These are phyloP conservation scores for Lepilemur septentrionalis DNA, from an alignment of 2,797 vertebrate species.

Conservation along the genomic window DNA sequence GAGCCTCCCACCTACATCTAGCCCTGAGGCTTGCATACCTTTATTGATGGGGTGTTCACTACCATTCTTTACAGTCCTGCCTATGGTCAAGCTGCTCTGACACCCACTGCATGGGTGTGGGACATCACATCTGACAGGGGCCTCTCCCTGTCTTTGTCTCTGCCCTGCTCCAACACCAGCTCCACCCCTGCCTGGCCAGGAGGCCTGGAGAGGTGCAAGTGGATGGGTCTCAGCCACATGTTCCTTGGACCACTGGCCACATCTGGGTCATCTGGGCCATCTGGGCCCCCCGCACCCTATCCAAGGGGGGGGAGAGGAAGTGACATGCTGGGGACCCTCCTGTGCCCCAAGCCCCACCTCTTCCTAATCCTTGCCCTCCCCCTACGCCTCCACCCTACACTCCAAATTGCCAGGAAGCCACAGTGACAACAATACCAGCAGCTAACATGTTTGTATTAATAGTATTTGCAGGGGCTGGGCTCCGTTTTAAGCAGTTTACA, in stretches of 20 bases:
- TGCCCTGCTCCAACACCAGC: too few species aligned
- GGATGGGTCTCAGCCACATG: fast-evolving
- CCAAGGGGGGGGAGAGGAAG: background rate
- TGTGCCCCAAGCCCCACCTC: too few species aligned
- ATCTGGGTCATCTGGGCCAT: fast-evolving
- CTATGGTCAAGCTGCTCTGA: background rate
- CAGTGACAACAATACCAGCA: fast-evolving
- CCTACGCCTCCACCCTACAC: fast-evolving
- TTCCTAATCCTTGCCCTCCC: fast-evolving
- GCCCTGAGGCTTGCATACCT: background rate
- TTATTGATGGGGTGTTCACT: background rate
- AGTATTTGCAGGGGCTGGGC: fast-evolving
- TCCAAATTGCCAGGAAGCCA: background rate
- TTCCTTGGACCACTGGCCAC: background rate
- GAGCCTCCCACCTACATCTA: background rate
- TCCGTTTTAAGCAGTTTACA: fast-evolving
- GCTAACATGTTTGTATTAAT: background rate
- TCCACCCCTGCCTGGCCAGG: background rate
- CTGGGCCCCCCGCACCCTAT: background rate
- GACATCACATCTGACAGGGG: fast-evolving
- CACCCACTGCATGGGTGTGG: background rate
- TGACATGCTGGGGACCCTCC: background rate
- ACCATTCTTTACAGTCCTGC: background rate
- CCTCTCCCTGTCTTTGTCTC: background rate
- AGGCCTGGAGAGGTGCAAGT: background rate